phyloP scores from a whole-genome alignment of 2,113 vertebrate genomes.

The Nothocercus nigrocapillus region DNA sequence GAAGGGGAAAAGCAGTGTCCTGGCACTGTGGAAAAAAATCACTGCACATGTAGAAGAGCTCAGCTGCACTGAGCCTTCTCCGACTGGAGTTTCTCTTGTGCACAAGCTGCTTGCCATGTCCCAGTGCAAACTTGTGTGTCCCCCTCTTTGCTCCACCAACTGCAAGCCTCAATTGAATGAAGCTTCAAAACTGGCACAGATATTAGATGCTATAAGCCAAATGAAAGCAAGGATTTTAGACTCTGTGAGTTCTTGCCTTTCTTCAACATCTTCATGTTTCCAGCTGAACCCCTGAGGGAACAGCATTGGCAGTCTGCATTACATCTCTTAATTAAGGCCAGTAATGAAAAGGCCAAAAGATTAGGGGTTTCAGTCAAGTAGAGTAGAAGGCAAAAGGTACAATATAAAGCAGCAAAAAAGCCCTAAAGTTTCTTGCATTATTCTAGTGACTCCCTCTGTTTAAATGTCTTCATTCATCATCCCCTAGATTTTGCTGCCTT shows the following conservation, averaged over 20 bases:
- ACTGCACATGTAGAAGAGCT: not conserved
- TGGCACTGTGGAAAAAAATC: not conserved
- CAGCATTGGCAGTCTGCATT: not conserved
- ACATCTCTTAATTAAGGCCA: not conserved
- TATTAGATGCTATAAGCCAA: not conserved
- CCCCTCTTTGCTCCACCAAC: not conserved
- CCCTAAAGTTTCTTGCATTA: not conserved
- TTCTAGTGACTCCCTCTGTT: not conserved
- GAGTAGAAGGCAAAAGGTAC: not conserved
- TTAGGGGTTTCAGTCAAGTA: not conserved
- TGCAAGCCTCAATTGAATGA: not conserved
- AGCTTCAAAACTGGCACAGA: not conserved
- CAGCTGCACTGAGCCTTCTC: not conserved
- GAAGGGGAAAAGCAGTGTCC: not conserved
- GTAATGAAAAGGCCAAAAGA: not conserved
- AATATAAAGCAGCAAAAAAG: not conserved
- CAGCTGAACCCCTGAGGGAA: not conserved
- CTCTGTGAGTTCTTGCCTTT: accelerated
- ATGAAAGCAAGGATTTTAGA: not conserved
- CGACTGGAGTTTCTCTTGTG: not conserved
- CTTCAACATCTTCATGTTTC: not conserved
- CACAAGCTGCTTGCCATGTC: not conserved
- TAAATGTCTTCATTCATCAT: not conserved
- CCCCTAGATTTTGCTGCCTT: too few species aligned
- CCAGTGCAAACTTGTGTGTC: not conserved